phyloP scores from a whole-genome alignment of 2,888 invertebrate species.

The Amphipoea oculea region DNA sequence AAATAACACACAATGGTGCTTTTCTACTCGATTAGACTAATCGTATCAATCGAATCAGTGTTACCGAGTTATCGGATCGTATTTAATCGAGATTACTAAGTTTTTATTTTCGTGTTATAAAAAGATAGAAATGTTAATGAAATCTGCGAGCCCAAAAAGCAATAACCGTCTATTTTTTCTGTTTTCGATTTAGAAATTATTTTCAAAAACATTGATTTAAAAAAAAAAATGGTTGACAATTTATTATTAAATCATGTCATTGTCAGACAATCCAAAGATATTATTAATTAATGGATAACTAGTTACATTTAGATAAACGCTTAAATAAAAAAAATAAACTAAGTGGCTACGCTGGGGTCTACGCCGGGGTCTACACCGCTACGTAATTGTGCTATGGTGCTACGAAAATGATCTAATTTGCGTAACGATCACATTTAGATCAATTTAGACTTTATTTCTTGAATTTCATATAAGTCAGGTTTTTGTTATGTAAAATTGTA shows the following conservation, averaged over 20 bases:
- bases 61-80: neutral
- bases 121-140: neutral
- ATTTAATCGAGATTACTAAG: neutral
- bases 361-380: conserved; percentile 7
- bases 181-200: neutral
- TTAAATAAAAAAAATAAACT: too few relatives aligned
- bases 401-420: neutral
- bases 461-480: neutral
- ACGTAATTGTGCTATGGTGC: conserved; percentile 24
- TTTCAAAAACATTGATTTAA: neutral
- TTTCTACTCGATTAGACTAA: conserved; percentile 32
- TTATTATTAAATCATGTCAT: neutral
- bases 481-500: neutral
- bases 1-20: conserved; percentile 1
- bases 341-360: neutral
- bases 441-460: neutral
- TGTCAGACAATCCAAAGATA: neutral
- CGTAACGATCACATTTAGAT: neutral
- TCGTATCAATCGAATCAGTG: conserved; percentile 20
- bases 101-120: neutral
- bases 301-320: neutral
- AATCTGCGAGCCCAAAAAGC: neutral
- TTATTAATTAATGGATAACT: too few relatives aligned
- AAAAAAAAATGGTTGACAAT: too few relatives aligned
- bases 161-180: neutral